Percentiles rank a stretch among this genome's conserved stretches.
These are phyloP conservation scores for Sclerurus mexicanus DNA, from an alignment of 2,113 vertebrate species.

Conservation along the genomic window DNA sequence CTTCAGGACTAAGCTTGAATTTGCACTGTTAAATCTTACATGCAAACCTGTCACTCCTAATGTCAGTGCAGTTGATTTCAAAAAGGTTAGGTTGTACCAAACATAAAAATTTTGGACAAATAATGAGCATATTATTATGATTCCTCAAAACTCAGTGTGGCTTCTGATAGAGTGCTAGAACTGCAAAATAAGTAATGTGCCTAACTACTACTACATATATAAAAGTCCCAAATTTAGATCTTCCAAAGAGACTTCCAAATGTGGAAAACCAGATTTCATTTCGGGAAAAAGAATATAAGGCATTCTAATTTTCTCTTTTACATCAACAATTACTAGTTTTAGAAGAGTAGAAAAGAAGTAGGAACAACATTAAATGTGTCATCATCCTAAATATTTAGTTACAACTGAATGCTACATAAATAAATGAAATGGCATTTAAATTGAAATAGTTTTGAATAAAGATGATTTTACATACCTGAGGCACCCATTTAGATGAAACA, in stretches of 20 bases:
- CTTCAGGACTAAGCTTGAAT: not conserved
- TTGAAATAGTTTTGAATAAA: not conserved
- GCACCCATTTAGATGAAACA: conserved; percentile 94
- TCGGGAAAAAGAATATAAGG: not conserved
- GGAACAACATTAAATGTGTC: not conserved
- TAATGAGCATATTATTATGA: not conserved
- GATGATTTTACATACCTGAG: conserved; percentile 82
- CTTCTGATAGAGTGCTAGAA: not conserved
- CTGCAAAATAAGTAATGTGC: not conserved
- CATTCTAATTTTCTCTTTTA: not conserved
- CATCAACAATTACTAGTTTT: not conserved
- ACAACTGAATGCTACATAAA: not conserved
- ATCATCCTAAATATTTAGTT: not conserved
- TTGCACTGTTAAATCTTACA: not conserved
- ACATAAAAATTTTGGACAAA: not conserved
- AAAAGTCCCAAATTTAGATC: not conserved
- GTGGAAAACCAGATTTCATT: not conserved
- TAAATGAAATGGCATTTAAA: not conserved
- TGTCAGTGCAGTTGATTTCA: not conserved
- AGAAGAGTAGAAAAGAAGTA: not conserved
- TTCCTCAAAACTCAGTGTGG: not conserved
- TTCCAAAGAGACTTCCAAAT: not conserved
- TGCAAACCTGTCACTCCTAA: not conserved
- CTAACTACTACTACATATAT: not conserved
- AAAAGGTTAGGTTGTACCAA: not conserved